Conservation (phyloP, 2,797 vertebrate species). For the Pangasius krempfi region DNA sequence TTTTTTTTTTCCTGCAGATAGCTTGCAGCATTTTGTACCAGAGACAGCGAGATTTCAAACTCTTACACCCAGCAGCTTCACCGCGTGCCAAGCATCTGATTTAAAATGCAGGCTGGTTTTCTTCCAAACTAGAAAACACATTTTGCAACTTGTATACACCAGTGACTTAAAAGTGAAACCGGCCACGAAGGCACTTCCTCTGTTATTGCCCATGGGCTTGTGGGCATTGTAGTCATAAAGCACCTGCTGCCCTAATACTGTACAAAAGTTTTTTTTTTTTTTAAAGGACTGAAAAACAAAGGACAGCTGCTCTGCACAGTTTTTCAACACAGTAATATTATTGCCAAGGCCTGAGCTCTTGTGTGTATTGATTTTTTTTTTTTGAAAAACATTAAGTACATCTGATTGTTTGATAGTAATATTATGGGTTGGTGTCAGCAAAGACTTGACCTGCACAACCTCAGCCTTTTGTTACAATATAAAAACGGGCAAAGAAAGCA, state of each 20-base stretch:
- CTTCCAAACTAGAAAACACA: conserved; percentile 16
- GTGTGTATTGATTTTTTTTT: conserved; percentile 27
- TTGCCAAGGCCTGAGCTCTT: conserved; percentile 11
- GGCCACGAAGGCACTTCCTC: conserved; percentile 18
- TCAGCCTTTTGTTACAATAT: conserved; percentile 24
- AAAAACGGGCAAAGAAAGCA: conserved; percentile 15
- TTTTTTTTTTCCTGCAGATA: background rate
- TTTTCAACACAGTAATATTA: conserved; percentile 16
- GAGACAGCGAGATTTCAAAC: background rate
- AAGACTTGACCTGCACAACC: conserved; percentile 22
- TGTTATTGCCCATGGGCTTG: conserved; percentile 36
- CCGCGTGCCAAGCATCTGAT: background rate
- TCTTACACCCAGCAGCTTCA: background rate
- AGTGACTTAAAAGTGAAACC: conserved; percentile 13
- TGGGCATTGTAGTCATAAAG: conserved; percentile 25
- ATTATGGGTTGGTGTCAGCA: conserved; percentile 23
- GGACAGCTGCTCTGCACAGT: conserved; percentile 11
- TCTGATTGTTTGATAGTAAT: conserved; percentile 31
- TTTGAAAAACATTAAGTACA: conserved; percentile 9
- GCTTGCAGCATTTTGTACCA: background rate
- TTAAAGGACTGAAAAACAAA: conserved; percentile 13
- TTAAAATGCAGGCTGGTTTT: conserved; percentile 21
- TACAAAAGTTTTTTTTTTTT: conserved; percentile 4
- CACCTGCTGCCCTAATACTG: conserved; percentile 22
- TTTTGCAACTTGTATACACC: conserved; percentile 5